These are phyloP conservation scores for Gallirallus australis DNA, from an alignment of 2,797 vertebrate genomes.

Conservation along the genomic window DNA sequence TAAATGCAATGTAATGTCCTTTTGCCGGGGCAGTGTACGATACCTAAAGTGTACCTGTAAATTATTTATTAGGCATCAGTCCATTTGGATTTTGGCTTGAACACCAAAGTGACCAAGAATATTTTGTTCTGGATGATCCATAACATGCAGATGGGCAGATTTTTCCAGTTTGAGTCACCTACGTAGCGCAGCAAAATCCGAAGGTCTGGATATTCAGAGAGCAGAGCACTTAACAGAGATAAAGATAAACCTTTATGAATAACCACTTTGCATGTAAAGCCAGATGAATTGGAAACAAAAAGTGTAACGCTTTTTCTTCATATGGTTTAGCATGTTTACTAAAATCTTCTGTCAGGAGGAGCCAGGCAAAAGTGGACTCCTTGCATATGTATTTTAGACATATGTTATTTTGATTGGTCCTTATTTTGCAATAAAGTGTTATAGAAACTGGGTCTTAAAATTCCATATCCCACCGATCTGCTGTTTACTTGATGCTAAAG, in stretches of 20 bases:
- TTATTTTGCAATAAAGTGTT: not conserved
- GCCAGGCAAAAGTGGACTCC: not conserved
- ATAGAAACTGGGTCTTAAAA: not conserved
- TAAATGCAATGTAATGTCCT: not conserved
- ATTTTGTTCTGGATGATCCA: not conserved
- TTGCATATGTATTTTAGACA: not conserved
- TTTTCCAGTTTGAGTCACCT: not conserved
- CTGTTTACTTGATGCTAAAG: not conserved
- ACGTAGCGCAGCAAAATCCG: not conserved
- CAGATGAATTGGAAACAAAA: not conserved
- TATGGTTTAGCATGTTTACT: not conserved
- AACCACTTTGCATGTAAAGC: not conserved
- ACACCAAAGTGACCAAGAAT: not conserved
- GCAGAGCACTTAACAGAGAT: not conserved
- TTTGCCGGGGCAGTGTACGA: not conserved
- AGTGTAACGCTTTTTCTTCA: not conserved
- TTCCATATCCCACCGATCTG: not conserved
- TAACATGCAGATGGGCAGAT: not conserved
- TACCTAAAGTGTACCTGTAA: not conserved
- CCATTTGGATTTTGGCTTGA: not conserved
- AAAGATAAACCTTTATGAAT: not conserved
- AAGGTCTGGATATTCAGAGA: not conserved
- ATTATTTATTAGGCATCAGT: not conserved
- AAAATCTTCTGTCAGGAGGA: not conserved
- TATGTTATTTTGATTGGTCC: not conserved